Evolutionary conservation across 1,140 invertebrate species (phyloP).

Genomic region (Agraylea sexmaculata): DNA sequence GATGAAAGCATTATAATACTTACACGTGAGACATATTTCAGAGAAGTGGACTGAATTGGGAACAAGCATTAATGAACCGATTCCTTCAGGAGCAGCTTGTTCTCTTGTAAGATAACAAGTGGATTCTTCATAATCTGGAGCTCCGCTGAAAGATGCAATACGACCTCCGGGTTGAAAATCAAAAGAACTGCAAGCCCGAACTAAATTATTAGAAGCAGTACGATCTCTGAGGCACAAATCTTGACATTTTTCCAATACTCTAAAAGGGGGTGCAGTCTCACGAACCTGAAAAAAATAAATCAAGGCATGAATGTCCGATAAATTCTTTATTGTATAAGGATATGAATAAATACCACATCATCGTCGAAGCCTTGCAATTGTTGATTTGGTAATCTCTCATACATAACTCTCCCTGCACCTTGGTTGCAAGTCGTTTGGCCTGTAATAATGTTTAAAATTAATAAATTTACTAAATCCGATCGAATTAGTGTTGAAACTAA

Average conservation of each 20-base stretch:
- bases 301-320: slow-evolving; percentile 6
- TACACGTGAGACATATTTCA: slow-evolving; percentile 80
- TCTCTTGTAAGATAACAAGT: slow-evolving; percentile 79
- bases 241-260: slow-evolving; percentile 76
- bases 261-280: slow-evolving; percentile 69
- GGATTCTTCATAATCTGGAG: slow-evolving; percentile 78
- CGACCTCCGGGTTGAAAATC: slow-evolving; percentile 81
- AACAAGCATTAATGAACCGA: slow-evolving; percentile 71
- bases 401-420: slow-evolving; percentile 72
- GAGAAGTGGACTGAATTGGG: slow-evolving; percentile 80
- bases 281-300: slow-evolving; percentile 43
- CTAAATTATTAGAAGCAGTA: slow-evolving; percentile 64
- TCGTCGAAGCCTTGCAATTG: slow-evolving; percentile 80
- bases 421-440: slow-evolving; percentile 85
- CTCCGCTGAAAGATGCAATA: slow-evolving; percentile 66
- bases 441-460: slow-evolving; percentile 26
- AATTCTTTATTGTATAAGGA: slow-evolving; percentile 8
- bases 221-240: slow-evolving; percentile 74
- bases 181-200: slow-evolving; percentile 71
- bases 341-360: slow-evolving; percentile 55
- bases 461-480: neutral
- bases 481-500: slow-evolving; percentile 7
- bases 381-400: slow-evolving; percentile 77
- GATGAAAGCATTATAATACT: slow-evolving; percentile 31
- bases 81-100: slow-evolving; percentile 70